Evolutionary conservation across 2,888 invertebrate genomes (phyloP).

Genomic region (Euclidia mi): DNA sequence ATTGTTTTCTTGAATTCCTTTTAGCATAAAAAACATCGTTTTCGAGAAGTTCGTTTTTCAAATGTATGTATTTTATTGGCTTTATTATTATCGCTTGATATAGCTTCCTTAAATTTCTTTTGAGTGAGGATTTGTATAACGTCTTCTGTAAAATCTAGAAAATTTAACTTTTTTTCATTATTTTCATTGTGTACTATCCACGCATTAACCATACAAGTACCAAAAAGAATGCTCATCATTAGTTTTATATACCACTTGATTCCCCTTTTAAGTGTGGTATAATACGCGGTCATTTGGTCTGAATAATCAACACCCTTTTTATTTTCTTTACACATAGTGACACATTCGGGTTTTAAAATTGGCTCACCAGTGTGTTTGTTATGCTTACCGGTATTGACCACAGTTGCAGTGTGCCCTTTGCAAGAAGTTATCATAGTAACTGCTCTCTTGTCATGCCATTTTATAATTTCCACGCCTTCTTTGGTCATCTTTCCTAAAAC

Average conservation of each 20-base stretch:
- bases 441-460: constrained; percentile 16
- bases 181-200: constrained; percentile 11
- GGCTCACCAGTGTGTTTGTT: constrained; percentile 15
- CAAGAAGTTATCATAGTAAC: constrained; percentile 30
- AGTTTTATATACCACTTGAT: constrained; percentile 47
- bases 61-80: too few species aligned
- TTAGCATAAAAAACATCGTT: too few species aligned
- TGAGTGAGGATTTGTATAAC: too few species aligned
- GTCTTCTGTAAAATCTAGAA: too few species aligned
- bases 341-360: constrained; percentile 20
- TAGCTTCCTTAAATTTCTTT: too few species aligned
- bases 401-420: constrained; percentile 19
- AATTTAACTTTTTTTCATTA: constrained; percentile 25
- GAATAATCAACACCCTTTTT: constrained; percentile 41
- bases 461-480: constrained; percentile 35
- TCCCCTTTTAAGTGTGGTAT: constrained; percentile 28
- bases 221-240: constrained; percentile 39
- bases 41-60: constrained; percentile 4
- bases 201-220: constrained; percentile 36
- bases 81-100: too few species aligned
- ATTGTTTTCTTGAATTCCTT: too few species aligned
- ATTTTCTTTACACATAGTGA: constrained; percentile 28
- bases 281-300: constrained; percentile 34
- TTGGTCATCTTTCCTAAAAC: constrained; percentile 42
- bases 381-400: constrained; percentile 23